Evolutionary conservation across 1,140 invertebrate species (phyloP), one percentile per base, ranked within the genome.

Genomic region (Drosophila kohkoa): DNA sequence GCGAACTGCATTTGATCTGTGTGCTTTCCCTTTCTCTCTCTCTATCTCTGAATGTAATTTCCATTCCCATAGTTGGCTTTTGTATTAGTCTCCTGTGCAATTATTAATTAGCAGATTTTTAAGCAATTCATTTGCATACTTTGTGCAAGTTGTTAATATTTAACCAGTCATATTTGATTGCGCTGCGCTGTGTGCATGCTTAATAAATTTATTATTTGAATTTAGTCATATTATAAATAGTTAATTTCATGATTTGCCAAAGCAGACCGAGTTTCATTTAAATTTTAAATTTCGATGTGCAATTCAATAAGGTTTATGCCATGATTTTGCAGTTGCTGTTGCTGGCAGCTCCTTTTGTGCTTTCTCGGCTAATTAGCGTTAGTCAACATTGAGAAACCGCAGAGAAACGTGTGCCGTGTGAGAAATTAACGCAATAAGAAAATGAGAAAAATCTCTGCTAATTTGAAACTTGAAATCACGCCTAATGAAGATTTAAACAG

Each of bases 401-500:
- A 75, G 49, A 25, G 43, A 55, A 70, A 75, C 72, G 72, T 75
- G 71, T 49, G 43, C 58, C 41, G 68, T 60, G 68, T 76, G 74
- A 62, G 64, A 77, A 73, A 77, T 66, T 28, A 73, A 62, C 60
- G 74, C 63, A 51, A 58, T 76, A 63, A 67, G 51, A 49, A 67
- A 57, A 35, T 43, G 58, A 60, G 48, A 62, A 74, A 74, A 74
- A 74, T 67, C 59, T 52, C 45, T 43, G 52, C 59, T 81, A 69
- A 74, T 74, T 77, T 74, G 51, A 77, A 77, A 70, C 58, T 74
- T 74, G 55, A 77, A 81, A 66, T 77, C 75, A 45, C 46, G 28
- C 54, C 74, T 77, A 81, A 74, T 75, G 65, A 81, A 81, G 79
- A 81, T 73, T 75, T 65, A 81, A 72, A 48, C 59, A 57, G 71